Evolutionary conservation across 1,140 invertebrate genomes (phyloP).

Genomic region (Diachasmimorpha longicaudata): DNA sequence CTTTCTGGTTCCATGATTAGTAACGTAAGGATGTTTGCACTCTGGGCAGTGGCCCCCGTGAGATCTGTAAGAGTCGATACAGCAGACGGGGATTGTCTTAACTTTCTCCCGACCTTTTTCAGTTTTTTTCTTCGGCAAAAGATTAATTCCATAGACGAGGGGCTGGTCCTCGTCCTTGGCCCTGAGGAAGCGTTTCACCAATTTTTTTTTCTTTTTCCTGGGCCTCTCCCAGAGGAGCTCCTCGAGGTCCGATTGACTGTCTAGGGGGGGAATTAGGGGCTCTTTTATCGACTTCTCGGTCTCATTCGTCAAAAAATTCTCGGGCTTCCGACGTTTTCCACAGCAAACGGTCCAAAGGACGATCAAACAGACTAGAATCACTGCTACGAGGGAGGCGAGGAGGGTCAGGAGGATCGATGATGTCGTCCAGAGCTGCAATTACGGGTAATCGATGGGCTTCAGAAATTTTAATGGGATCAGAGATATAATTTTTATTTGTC

Average conservation of each 20-base stretch:
- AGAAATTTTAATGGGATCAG: background rate
- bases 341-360: constrained; percentile 33
- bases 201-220: constrained; percentile 11
- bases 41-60: constrained; percentile 32
- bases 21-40: constrained; percentile 22
- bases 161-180: constrained; percentile 29
- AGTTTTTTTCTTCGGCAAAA: constrained; percentile 29
- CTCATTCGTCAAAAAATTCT: background rate
- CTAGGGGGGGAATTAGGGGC: background rate
- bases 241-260: background rate
- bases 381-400: constrained; percentile 25
- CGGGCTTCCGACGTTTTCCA: constrained; percentile 21
- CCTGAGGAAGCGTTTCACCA: background rate
- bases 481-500: too few relatives aligned
- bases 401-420: constrained; percentile 33
- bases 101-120: constrained; percentile 39
- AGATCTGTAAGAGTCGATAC: constrained; percentile 42
- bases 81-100: constrained; percentile 40
- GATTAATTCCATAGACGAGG: constrained; percentile 24
- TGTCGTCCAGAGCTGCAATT: constrained; percentile 40
- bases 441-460: background rate
- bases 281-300: background rate
- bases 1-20: background rate
- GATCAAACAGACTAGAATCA: constrained; percentile 34
- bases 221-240: background rate